phyloP scores from a whole-genome alignment of 2,113 vertebrate species.

The Sinocyclocheilus grahami region DNA sequence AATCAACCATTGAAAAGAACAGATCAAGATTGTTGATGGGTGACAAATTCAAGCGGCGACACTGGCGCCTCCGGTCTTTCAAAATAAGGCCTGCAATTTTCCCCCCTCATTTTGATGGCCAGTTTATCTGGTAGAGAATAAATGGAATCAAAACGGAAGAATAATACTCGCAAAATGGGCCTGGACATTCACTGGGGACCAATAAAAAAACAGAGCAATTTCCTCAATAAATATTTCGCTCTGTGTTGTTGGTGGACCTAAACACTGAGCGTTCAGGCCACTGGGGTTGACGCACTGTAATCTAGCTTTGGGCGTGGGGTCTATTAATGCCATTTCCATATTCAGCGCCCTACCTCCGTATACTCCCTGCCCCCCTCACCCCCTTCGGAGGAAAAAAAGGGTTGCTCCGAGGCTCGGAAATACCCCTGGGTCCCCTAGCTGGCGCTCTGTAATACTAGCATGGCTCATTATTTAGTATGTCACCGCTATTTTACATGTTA shows the following conservation, averaged over 20 bases:
- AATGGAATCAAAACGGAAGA: constrained; percentile 61
- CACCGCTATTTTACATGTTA: constrained; percentile 85
- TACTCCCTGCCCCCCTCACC: constrained; percentile 26
- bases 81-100: constrained; percentile 39
- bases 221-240: constrained; percentile 73
- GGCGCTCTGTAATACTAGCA: constrained; percentile 74
- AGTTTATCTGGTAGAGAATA: constrained; percentile 58
- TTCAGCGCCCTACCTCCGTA: constrained; percentile 60
- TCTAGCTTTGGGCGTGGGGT: constrained; percentile 78
- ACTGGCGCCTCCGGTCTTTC: constrained; percentile 35
- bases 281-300: constrained; percentile 72
- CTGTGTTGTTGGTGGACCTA: constrained; percentile 68
- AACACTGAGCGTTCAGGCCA: constrained; percentile 65
- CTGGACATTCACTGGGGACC: constrained; percentile 69
- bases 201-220: constrained; percentile 72
- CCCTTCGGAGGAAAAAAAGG: constrained; percentile 56
- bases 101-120: constrained; percentile 52
- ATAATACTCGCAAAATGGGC: constrained; percentile 61
- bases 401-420: constrained; percentile 66
- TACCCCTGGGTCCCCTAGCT: constrained; percentile 73
- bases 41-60: constrained; percentile 44
- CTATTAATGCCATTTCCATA: constrained; percentile 83
- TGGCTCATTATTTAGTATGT: constrained; percentile 86
- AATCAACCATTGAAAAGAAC: constrained; percentile 59
- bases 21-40: constrained; percentile 34